phyloP scores from a whole-genome alignment of 2,888 invertebrate genomes.

The Drosophila maculinotata region DNA sequence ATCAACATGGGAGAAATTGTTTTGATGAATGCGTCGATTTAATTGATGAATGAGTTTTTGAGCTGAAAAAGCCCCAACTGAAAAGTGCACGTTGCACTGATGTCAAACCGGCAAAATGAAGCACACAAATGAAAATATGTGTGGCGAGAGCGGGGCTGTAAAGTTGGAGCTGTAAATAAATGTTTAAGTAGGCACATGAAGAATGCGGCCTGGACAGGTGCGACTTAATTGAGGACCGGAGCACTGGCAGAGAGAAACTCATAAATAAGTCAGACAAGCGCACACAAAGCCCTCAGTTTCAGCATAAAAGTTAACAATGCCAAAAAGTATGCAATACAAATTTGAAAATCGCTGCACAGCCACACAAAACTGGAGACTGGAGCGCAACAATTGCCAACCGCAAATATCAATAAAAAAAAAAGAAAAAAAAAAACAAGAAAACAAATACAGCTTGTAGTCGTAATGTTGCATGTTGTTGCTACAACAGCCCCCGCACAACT shows the following conservation, averaged over 20 bases:
- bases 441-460: conserved; percentile 45
- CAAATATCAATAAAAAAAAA: conserved; percentile 66
- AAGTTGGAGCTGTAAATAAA: conserved; percentile 43
- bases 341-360: conserved; percentile 39
- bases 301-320: conserved; percentile 53
- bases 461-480: conserved; percentile 56
- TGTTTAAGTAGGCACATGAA: conserved; percentile 49
- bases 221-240: conserved; percentile 35
- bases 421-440: conserved; percentile 15
- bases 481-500: background rate
- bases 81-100: conserved; percentile 24
- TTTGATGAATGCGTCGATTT: conserved; percentile 83
- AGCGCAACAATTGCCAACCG: conserved; percentile 69
- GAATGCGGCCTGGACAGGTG: conserved; percentile 45
- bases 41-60: conserved; percentile 83
- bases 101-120: conserved; percentile 34
- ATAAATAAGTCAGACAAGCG: conserved; percentile 50
- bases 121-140: conserved; percentile 2
- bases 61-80: conserved; percentile 60
- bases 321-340: conserved; percentile 58
- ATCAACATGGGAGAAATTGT: conserved; percentile 72
- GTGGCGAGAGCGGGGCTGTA: background rate
- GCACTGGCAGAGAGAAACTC: conserved; percentile 10
- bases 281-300: conserved; percentile 10
- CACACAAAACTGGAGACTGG: conserved; percentile 23